Base-by-base conservation (phyloP, 2,797 vertebrate species). In the Hylomyscus alleni region DNA sequence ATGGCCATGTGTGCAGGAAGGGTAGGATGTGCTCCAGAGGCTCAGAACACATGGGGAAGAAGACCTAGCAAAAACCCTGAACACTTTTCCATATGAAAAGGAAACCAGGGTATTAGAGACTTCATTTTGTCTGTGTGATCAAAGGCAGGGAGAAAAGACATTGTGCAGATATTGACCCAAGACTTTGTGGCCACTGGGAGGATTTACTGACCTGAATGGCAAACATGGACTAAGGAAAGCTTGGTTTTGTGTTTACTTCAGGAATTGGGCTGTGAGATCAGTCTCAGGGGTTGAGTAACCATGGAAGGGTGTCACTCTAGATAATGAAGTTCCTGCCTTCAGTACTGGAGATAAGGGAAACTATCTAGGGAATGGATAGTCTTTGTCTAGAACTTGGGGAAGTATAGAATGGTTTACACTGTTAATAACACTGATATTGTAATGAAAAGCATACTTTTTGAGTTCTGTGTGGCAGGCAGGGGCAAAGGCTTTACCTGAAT, bases 41-140 rank as follows among this genome's bases (percentile, higher is more conserved):
- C 84, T 90, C 84, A 94, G 90, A 67, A 2, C n/a, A 85, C 88
- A 97, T 93, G 92, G 83, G 12, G 90, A 94, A 93, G 93, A 96
- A 97, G 0, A 1, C 89, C 95, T 82, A 94, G 60, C 93, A 94
- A 89, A 98, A 95, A 83, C 52, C 94, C 97, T 97, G 81, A 98
- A 98, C 98, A 89, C 96, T 98, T 98, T 98, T 98, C 98, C 98
- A 97, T 97, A 98, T 98, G 98, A 97, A 89, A 95, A 98, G 98
- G 98, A 98, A 98, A 90, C 97, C 95, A 97, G 95, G 96, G 98
- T 94, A 97, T 95, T 97, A 97, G 98, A 97, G 95, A 97, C 96
- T 98, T 98, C 97, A 65, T 95, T 97, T 94, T 69, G 84, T 97
- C 97, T 98, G 97, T 98, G 81, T 97, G 98, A 98, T 98, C 98